These are phyloP conservation scores for Leptopilina boulardi DNA, from an alignment of 1,140 invertebrate genomes.

Conservation along the genomic window DNA sequence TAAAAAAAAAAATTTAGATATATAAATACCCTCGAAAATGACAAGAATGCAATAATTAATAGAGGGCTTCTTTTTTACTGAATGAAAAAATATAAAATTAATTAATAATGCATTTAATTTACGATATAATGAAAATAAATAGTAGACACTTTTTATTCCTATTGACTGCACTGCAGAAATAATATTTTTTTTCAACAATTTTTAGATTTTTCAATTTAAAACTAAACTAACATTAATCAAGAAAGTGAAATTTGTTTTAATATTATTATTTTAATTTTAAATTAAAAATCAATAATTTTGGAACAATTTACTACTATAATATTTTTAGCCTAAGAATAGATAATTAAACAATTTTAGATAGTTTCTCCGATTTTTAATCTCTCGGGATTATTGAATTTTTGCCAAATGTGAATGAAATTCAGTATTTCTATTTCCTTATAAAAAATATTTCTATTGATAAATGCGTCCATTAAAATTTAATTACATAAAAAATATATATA, in stretches of 20 bases:
- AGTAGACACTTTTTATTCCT: too few species aligned
- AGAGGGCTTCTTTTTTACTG: not conserved
- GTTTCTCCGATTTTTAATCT: not conserved
- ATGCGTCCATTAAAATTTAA: not conserved
- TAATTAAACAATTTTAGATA: not conserved
- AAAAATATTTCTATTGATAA: not conserved
- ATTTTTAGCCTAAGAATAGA: not conserved
- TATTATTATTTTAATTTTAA: too few species aligned
- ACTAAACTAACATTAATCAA: too few species aligned
- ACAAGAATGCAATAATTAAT: not conserved
- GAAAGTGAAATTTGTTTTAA: too few species aligned
- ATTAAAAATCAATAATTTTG: too few species aligned
- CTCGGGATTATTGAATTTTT: not conserved
- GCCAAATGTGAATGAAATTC: not conserved
- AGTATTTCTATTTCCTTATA: not conserved
- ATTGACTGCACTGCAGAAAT: too few species aligned
- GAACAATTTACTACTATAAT: not conserved
- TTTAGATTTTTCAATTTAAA: too few species aligned
- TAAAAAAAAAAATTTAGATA: slow-evolving; percentile 5
- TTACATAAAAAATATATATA: not conserved
- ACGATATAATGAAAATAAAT: too few species aligned
- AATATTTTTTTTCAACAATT: too few species aligned
- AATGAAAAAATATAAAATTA: not conserved
- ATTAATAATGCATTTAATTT: not conserved
- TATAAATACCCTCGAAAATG: not conserved